These are phyloP conservation scores for Myocastor coypus DNA, from an alignment of 2,113 vertebrate species.

Conservation along the genomic window DNA sequence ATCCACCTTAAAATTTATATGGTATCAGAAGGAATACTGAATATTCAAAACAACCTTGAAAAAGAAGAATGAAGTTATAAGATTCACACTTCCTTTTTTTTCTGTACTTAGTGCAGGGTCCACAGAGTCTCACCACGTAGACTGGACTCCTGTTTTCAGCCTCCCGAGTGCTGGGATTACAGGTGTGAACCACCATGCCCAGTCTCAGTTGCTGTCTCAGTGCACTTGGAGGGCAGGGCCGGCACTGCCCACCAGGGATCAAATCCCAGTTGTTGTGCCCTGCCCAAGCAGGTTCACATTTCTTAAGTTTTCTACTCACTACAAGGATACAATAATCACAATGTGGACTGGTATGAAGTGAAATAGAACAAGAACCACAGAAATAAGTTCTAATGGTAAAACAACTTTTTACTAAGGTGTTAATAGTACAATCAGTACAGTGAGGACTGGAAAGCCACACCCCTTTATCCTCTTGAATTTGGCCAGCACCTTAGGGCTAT, in stretches of 20 bases:
- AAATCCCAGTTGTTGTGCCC: too few species aligned
- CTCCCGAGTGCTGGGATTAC: too few species aligned
- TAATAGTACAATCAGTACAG: neutral
- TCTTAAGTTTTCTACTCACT: neutral
- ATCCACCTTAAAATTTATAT: neutral
- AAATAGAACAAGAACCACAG: neutral
- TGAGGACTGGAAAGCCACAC: neutral
- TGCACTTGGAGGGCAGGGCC: too few species aligned
- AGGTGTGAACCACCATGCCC: too few species aligned
- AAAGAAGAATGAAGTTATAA: neutral
- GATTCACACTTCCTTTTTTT: too few species aligned
- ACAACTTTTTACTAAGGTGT: neutral
- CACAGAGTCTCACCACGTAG: too few species aligned
- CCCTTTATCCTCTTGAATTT: neutral
- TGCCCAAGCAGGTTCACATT: neutral
- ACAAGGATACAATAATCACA: neutral
- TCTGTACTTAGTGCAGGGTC: too few species aligned
- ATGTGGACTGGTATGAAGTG: neutral
- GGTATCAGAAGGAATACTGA: neutral
- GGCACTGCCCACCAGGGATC: too few species aligned
- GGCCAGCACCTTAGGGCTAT: neutral
- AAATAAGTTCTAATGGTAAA: neutral
- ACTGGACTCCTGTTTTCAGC: too few species aligned
- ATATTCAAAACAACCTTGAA: neutral
- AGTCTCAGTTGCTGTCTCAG: too few species aligned